Evolutionary conservation across 92 coral and sea anemone species (phyloP).

Genomic region (Zoanthus sansibaricus): DNA sequence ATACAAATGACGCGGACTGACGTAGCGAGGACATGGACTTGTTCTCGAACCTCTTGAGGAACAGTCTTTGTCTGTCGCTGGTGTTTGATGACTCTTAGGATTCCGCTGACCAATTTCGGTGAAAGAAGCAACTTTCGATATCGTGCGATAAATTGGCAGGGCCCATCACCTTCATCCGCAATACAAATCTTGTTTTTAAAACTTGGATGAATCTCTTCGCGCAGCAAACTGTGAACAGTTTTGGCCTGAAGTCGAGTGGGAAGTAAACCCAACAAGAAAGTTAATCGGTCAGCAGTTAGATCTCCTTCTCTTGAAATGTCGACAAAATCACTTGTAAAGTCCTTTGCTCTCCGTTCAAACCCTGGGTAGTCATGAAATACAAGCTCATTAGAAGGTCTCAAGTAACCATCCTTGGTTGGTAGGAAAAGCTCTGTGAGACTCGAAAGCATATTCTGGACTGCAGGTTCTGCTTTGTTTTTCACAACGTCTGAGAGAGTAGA

Average conservation of each 20-base stretch:
- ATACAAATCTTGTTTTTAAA: conserved; percentile 84
- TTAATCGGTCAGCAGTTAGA: conserved; percentile 89
- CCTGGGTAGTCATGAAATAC: conserved; percentile 93
- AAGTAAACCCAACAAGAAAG: conserved; percentile 79
- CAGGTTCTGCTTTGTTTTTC: conserved; percentile 72
- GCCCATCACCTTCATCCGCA: conserved; percentile 68
- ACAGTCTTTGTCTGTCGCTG: conserved; percentile 88
- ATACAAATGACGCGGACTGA: conserved; percentile 79
- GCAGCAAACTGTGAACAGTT: conserved; percentile 82
- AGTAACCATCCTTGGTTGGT: conserved; percentile 91
- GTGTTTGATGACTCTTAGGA: conserved; percentile 87
- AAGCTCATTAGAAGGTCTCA: conserved; percentile 86
- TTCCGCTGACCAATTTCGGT: conserved; percentile 85
- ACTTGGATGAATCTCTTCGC: conserved; percentile 89
- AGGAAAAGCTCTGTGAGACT: conserved; percentile 76
- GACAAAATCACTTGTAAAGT: conserved; percentile 87
- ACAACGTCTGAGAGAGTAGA: conserved; percentile 81
- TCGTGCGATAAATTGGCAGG: conserved; percentile 76
- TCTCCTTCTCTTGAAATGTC: conserved; percentile 95
- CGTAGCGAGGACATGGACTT: conserved; percentile 76
- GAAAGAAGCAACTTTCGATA: conserved; percentile 79
- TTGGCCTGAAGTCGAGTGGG: conserved; percentile 88
- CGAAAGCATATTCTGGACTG: conserved; percentile 68
- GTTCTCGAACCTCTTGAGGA: conserved; percentile 87
- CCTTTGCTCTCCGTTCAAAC: conserved; percentile 91